Evolutionary conservation across 2,113 vertebrate genomes (phyloP).

Genomic region (Phylloscopus whistleri): DNA sequence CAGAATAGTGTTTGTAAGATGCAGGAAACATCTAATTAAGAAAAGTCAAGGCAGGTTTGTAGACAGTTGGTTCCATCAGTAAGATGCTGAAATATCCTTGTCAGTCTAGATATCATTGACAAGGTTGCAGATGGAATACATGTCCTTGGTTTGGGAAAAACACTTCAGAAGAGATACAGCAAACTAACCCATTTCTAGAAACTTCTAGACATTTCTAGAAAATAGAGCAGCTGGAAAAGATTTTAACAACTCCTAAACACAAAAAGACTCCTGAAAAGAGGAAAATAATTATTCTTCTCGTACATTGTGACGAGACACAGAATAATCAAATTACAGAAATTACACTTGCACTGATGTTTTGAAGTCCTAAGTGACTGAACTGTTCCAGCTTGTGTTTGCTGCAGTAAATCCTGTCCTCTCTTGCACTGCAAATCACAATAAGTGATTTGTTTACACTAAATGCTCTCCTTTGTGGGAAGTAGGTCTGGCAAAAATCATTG

Average conservation of each 20-base stretch:
- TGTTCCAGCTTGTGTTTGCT: neutral
- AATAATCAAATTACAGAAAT: neutral
- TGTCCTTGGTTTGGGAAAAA: neutral
- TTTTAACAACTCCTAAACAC: neutral
- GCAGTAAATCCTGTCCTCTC: neutral
- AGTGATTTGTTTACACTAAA: neutral
- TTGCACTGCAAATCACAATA: neutral
- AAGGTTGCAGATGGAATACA: neutral
- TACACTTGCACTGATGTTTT: neutral
- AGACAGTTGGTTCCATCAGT: neutral
- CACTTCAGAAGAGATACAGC: neutral
- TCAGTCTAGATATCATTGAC: neutral
- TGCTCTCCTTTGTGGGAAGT: neutral
- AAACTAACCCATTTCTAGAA: neutral
- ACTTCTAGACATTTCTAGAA: neutral
- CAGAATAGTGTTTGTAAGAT: neutral
- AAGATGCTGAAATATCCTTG: neutral
- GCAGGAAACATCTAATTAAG: neutral
- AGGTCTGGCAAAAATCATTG: constrained; percentile 6
- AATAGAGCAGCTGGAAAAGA: neutral
- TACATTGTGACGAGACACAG: neutral
- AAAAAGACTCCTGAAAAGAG: neutral
- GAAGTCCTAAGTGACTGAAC: neutral
- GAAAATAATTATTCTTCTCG: neutral
- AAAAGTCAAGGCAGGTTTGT: neutral